Conservation (phyloP, 2,888 invertebrate genomes). For the Phania funesta region DNA sequence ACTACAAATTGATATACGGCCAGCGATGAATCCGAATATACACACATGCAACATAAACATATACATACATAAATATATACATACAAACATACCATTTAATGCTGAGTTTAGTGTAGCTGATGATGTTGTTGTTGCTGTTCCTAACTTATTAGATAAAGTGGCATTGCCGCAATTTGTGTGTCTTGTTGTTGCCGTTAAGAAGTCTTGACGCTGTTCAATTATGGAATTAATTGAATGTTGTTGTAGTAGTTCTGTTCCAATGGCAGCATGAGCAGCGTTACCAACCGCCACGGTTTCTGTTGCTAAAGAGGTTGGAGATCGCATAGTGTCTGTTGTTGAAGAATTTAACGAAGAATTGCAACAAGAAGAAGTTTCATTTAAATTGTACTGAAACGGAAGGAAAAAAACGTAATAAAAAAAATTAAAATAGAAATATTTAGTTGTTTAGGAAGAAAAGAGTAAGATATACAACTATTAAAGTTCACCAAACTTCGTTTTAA, state of each 20-base stretch:
- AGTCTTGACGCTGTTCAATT: conserved; percentile 79
- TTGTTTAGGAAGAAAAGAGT: not conserved
- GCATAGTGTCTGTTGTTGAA: conserved; percentile 53
- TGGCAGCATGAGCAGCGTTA: conserved; percentile 66
- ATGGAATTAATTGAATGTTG: conserved; percentile 82
- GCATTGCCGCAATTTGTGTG: conserved; percentile 50
- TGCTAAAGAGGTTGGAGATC: conserved; percentile 62
- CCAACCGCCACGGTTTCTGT: conserved; percentile 47
- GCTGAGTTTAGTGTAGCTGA: conserved; percentile 74
- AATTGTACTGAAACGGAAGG: conserved; percentile 72
- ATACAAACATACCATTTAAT: conserved; percentile 74
- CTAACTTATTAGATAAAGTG: conserved; percentile 60
- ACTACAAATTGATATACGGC: too few relatives aligned
- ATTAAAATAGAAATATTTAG: conserved; percentile 66
- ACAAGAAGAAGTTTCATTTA: conserved; percentile 70
- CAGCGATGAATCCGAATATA: too few relatives aligned
- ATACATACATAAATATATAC: not conserved
- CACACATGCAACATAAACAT: too few relatives aligned
- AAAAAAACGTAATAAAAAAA: not conserved
- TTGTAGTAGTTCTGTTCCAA: conserved; percentile 80
- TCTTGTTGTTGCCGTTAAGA: conserved; percentile 70
- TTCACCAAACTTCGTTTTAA: too few relatives aligned
- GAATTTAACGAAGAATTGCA: conserved; percentile 41
- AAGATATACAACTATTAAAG: too few relatives aligned
- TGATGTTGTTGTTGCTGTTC: conserved; percentile 67